Evolutionary conservation across 2,797 vertebrate species (phyloP).

Genomic region (Neosalanx taihuensis): DNA sequence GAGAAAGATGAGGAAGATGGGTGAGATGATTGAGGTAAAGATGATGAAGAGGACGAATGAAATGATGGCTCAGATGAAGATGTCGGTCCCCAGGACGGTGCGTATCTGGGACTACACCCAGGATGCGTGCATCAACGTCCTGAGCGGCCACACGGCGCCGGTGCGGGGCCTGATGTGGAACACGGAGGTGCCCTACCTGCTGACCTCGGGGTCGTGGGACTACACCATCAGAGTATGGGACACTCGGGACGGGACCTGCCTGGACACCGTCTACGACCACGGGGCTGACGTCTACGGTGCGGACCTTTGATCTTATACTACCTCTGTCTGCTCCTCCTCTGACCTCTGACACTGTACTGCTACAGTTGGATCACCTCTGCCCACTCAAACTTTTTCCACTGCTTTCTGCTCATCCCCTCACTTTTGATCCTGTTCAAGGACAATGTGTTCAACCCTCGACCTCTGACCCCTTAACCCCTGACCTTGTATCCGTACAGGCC

Average conservation of each 20-base stretch:
- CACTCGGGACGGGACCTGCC: conserved; percentile 88
- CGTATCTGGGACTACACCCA: conserved; percentile 98
- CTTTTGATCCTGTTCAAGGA: too few relatives aligned
- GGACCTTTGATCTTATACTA: conserved; percentile 5
- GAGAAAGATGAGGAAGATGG: too few relatives aligned
- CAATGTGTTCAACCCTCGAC: too few relatives aligned
- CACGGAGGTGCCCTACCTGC: conserved; percentile 91
- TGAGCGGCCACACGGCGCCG: conserved; percentile 89
- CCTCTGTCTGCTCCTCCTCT: too few relatives aligned
- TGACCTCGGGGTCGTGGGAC: conserved; percentile 95
- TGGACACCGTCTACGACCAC: conserved; percentile 91
- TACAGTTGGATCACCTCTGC: too few relatives aligned
- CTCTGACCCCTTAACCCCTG: too few relatives aligned
- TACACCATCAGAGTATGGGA: conserved; percentile 96
- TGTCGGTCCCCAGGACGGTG: conserved; percentile 80
- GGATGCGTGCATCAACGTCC: conserved; percentile 89
- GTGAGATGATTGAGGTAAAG: too few relatives aligned
- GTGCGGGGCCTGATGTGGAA: conserved; percentile 97
- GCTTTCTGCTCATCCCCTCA: too few relatives aligned
- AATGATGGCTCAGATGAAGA: neutral
- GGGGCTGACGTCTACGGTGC: conserved; percentile 97
- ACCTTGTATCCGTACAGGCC: conserved; percentile 65
- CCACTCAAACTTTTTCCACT: too few relatives aligned
- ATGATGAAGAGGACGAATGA: neutral
- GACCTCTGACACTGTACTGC: too few relatives aligned